Evolutionary conservation across 2,888 invertebrate genomes (phyloP), one percentile per base, ranked within the genome.

Genomic region (Limnephilus rhombicus): DNA sequence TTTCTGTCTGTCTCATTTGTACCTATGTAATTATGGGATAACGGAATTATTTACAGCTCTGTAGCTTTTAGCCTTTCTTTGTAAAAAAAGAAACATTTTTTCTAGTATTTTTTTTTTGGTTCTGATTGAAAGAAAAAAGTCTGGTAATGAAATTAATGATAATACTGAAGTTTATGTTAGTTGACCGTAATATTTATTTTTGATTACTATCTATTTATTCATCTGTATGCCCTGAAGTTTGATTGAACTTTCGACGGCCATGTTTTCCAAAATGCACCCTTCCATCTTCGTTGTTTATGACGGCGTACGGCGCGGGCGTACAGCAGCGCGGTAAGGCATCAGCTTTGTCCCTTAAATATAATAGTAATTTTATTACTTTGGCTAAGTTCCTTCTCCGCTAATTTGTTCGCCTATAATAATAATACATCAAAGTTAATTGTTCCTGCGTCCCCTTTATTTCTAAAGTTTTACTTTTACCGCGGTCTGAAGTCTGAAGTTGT

Each of bases 361-460:
- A 68, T 68, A 68, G 24, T 68, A 68, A 86, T 86, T 86, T 41
- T 45, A 86, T 86, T 29, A 86, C 45, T 86, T 86, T 86, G 29
- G 41, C 83, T 3, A 49, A 86, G n/a, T 86, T 86, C 45, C 86
- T 37, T 45, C 86, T n/a, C 86, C 86, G n/a, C 86, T 49, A 86
- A 86, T 86, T 86, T 86, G 86, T 86, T 49, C 86, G 86, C 29
- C 85, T 91, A 88, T 88, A 68, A 68, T 68, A 68, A 68, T 68
- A 68, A 68, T 68, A 41, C 87, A 87, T 87, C 87, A 87, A 53
- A 41, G 86, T 80, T 91, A 91, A 91, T 91, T 91, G 81, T 80
- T 29, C 82, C 34, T n/a, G 9, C 24, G 37, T 90, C 81, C 90
- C 80, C 90, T 86, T 86, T 86, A 86, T 86, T 41, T 45, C 49